Base-by-base conservation (phyloP, 2,113 vertebrate genomes). In the Ginglymostoma cirratum region DNA sequence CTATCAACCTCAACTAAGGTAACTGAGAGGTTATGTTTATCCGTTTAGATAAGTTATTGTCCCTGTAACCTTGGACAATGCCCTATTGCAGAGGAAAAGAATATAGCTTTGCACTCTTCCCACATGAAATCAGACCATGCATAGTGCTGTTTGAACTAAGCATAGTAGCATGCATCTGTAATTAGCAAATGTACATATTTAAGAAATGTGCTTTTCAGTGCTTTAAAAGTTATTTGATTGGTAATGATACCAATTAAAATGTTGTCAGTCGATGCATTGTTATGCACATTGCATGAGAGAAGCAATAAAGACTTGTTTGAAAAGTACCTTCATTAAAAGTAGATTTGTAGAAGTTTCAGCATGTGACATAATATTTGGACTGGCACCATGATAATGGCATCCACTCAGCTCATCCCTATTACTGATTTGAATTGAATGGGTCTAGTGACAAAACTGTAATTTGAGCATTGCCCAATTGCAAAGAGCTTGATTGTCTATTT, bases 301-400 rank as follows among this genome's bases (percentile, higher is more conserved):
- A 92, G 61, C 2, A 21, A 92, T 66, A n/a, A 23, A 66, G 34
- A 66, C 61, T 66, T 66, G 61, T 66, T 92, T 38, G 61, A 92
- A 92, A 92, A 66, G 34, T 34, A 92, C 61, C 38, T 92, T 92
- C 89, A 92, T 38, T 66, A 38, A 65, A 92, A 66, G 61, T 92
- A 92, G 89, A 52, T 92, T 19, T 38, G n/a, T 92, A 66, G 66
- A 92, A 38, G 15, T 15, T 55, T 61, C 55, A 66, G 61, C 38
- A 38, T 92, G 66, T 92, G 30, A 38, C 30, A 92, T n/a, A 92
- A 92, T 92, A 92, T n/a, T 92, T 92, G 61, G 61, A 92, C 55
- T 92, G 87, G 30, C 52, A 90, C 19, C 87, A 65, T 90, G 52
- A 17, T 83, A 21, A 42, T 66, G 89, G 19, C 61, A 38, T 92